phyloP scores from a whole-genome alignment of 2,113 vertebrate genomes.

The human region GRCh38 chrX:73984001-73984500 shows the following conservation, averaged over 20 bases:
- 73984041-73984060: background rate
- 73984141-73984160: background rate
- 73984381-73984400: no score
- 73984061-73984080: no score
- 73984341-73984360: background rate
- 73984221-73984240: background rate
- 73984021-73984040: background rate
- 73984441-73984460: no score
- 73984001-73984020: rapidly evolving
- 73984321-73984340: background rate
- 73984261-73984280: background rate
- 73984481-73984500: no score
- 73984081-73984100: background rate
- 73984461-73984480: no score
- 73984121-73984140: background rate
- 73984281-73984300: background rate
- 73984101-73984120: background rate
- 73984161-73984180: background rate
- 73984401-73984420: no score
- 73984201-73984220: background rate
- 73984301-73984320: background rate
- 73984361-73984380: background rate
- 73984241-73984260: background rate
- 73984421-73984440: no score
- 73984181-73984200: background rate